Evolutionary conservation across 2,797 vertebrate species (phyloP).

Genomic region (Xenentodon cancila): DNA sequence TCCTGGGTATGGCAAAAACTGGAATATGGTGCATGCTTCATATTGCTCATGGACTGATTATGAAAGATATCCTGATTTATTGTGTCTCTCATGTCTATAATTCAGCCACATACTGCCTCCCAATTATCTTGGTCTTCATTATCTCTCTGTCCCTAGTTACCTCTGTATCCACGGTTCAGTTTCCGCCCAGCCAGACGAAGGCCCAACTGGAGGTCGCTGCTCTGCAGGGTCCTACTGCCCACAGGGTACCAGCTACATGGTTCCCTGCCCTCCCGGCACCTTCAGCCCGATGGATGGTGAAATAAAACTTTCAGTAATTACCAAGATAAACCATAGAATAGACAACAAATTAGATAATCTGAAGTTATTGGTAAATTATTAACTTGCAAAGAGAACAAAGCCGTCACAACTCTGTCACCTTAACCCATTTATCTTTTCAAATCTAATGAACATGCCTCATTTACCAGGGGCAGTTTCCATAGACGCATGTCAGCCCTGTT

Average conservation of each 20-base stretch:
- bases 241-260: slow-evolving; percentile 73
- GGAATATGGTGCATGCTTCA: slow-evolving; percentile 2
- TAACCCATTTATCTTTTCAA: background rate
- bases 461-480: slow-evolving; percentile 77
- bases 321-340: background rate
- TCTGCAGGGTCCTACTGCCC: slow-evolving; percentile 83
- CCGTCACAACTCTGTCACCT: background rate
- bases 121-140: slow-evolving; percentile 27
- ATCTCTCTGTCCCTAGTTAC: slow-evolving; percentile 69
- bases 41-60: slow-evolving; percentile 28
- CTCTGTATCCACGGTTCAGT: slow-evolving; percentile 78
- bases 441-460: slow-evolving; percentile 8
- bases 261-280: slow-evolving; percentile 81
- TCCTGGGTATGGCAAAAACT: slow-evolving; percentile 71
- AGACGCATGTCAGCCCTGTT: slow-evolving; percentile 83
- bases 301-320: slow-evolving; percentile 18
- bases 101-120: slow-evolving; percentile 23
- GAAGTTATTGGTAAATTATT: slow-evolving; percentile 6
- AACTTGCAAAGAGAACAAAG: background rate
- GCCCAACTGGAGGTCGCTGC: slow-evolving; percentile 74
- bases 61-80: slow-evolving; percentile 26
- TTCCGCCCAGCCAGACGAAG: slow-evolving; percentile 74
- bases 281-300: slow-evolving; percentile 79
- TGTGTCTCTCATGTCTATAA: slow-evolving; percentile 27
- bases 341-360: background rate